These are phyloP conservation scores for Heliocidaris erythrogramma DNA, from an alignment of 35 echinoderm and acorn worm genomes.

Conservation along the genomic window DNA sequence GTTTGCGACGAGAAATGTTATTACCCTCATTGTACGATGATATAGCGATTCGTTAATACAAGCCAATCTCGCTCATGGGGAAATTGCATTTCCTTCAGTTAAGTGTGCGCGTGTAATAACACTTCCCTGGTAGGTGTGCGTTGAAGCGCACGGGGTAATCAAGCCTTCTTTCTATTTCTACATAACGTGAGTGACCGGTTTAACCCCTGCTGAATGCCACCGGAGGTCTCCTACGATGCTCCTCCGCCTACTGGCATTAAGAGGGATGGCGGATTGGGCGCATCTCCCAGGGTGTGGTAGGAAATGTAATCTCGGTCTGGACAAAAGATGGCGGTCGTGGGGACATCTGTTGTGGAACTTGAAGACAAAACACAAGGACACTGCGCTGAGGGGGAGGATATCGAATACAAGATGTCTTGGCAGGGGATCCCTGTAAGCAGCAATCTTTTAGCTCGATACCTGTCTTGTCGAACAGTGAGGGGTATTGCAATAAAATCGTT, in stretches of 20 bases:
- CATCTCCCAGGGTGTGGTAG: conserved; percentile 10
- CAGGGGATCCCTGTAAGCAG: neutral
- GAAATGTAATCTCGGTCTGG: conserved; percentile 27
- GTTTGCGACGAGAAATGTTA: conserved; percentile 14
- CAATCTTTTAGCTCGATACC: neutral
- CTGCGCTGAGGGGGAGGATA: neutral
- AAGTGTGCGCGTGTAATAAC: conserved; percentile 33
- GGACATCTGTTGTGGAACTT: conserved; percentile 15
- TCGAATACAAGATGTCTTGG: neutral
- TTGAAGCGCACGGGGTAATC: conserved; percentile 14
- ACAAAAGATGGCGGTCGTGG: neutral
- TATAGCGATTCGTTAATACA: neutral
- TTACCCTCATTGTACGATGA: neutral
- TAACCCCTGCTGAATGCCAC: conserved; percentile 6
- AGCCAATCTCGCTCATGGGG: neutral
- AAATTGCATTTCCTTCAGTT: conserved; percentile 40
- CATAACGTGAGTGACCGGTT: neutral
- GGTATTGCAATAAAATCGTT: neutral
- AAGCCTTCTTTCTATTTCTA: neutral
- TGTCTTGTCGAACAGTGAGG: neutral
- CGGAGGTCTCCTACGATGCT: neutral
- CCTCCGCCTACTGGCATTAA: neutral
- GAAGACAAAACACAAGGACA: conserved; percentile 36
- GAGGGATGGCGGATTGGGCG: neutral
- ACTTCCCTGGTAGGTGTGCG: neutral